Conservation (phyloP, 2,888 invertebrate genomes). For the Allacma fusca region DNA sequence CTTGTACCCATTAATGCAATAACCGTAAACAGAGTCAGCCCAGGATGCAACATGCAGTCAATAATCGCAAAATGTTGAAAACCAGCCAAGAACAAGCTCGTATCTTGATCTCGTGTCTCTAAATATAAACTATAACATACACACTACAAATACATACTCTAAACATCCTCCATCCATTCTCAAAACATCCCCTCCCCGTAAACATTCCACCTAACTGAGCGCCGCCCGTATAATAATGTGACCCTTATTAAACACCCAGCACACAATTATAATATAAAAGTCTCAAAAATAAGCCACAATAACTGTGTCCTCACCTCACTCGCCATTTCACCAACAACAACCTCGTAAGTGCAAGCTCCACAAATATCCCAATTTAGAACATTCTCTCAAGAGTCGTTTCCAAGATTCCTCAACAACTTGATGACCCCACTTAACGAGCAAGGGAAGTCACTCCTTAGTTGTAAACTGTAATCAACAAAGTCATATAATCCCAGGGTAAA, state of each 20-base stretch:
- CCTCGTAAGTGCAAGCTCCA: too few relatives aligned
- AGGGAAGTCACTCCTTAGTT: neutral
- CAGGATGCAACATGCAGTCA: neutral
- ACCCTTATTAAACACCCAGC: too few relatives aligned
- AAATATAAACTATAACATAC: constrained; percentile 1
- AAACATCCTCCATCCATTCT: neutral
- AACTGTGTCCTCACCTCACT: neutral
- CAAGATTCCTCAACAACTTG: neutral
- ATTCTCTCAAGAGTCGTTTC: neutral
- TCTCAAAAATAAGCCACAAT: too few relatives aligned
- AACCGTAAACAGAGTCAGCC: neutral
- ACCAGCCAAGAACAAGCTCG: neutral
- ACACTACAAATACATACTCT: too few relatives aligned
- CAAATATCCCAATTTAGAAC: neutral
- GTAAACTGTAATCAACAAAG: constrained; percentile 16
- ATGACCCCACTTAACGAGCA: neutral
- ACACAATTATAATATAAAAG: too few relatives aligned
- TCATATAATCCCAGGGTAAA: neutral
- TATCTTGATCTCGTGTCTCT: neutral
- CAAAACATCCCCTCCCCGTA: neutral
- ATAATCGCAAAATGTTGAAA: neutral
- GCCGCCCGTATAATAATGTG: too few relatives aligned
- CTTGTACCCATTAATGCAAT: neutral
- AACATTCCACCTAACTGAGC: neutral
- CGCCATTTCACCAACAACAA: neutral